phyloP scores from a whole-genome alignment of 2,113 vertebrate genomes.

The Eretmochelys imbricata region DNA sequence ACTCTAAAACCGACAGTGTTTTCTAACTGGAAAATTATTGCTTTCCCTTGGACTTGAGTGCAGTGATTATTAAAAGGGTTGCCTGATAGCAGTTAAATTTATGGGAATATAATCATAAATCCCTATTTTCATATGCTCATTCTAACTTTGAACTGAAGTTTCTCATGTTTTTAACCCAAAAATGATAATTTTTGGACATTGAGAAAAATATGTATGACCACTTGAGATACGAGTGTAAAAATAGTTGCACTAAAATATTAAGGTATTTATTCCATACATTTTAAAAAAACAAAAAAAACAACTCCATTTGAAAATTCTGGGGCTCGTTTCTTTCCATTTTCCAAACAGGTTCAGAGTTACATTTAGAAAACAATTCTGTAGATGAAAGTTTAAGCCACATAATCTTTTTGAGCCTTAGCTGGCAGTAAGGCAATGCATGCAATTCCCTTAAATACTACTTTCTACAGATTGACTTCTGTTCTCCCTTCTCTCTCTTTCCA shows the following conservation, averaged over 20 bases:
- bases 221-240: not conserved
- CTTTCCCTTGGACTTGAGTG: not conserved
- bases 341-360: too few species aligned
- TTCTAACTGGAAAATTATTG: not conserved
- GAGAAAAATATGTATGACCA: not conserved
- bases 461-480: not conserved
- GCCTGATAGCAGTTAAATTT: not conserved
- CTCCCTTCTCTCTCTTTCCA: not conserved
- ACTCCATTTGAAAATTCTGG: too few species aligned
- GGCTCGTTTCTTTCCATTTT: not conserved
- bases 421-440: rapidly evolving
- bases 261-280: not conserved
- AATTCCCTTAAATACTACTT: not conserved
- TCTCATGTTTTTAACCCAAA: not conserved
- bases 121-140: not conserved
- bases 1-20: not conserved
- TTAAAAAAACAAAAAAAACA: not conserved
- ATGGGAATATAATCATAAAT: not conserved
- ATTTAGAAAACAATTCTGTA: rapidly evolving
- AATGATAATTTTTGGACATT: not conserved
- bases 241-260: not conserved
- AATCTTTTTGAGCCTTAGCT: rapidly evolving
- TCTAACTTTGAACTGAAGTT: not conserved
- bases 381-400: rapidly evolving
- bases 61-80: not conserved